Evolutionary conservation across 2,888 invertebrate species (phyloP).

Genomic region (Campoplex capitator): DNA sequence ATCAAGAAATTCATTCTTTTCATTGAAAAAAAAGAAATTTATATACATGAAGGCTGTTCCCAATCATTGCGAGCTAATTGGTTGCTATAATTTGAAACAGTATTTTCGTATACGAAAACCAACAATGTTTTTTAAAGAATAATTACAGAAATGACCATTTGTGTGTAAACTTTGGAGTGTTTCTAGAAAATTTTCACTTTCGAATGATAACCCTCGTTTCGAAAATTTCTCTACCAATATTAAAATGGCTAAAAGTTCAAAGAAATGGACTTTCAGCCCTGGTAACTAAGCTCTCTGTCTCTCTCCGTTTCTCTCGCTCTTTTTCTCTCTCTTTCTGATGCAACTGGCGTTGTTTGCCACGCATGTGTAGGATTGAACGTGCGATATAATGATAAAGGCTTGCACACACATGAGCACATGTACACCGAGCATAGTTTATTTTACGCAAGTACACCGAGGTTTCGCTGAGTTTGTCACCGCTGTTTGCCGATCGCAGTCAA

Average conservation of each 20-base stretch:
- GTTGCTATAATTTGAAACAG: too few relatives aligned
- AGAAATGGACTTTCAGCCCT: background rate
- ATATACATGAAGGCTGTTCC: background rate
- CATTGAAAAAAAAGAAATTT: background rate
- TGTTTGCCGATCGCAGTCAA: slow-evolving; percentile 80
- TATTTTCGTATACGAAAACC: too few relatives aligned
- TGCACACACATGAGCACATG: background rate
- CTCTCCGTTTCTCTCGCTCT: too few relatives aligned
- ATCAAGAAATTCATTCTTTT: background rate
- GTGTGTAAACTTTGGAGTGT: too few relatives aligned
- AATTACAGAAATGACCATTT: too few relatives aligned
- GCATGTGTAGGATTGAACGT: background rate
- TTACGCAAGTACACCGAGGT: slow-evolving; percentile 72
- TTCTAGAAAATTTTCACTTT: too few relatives aligned
- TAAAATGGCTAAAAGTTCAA: background rate
- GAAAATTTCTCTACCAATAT: background rate
- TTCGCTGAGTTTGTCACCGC: slow-evolving; percentile 77
- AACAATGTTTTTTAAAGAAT: too few relatives aligned
- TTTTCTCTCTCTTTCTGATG: background rate
- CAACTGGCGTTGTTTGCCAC: background rate
- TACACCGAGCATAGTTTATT: background rate
- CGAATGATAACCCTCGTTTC: too few relatives aligned
- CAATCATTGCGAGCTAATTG: too few relatives aligned
- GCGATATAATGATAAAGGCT: background rate
- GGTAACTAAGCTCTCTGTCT: background rate